Base-by-base conservation (phyloP, 2,113 vertebrate species). In the Nanger granti region DNA sequence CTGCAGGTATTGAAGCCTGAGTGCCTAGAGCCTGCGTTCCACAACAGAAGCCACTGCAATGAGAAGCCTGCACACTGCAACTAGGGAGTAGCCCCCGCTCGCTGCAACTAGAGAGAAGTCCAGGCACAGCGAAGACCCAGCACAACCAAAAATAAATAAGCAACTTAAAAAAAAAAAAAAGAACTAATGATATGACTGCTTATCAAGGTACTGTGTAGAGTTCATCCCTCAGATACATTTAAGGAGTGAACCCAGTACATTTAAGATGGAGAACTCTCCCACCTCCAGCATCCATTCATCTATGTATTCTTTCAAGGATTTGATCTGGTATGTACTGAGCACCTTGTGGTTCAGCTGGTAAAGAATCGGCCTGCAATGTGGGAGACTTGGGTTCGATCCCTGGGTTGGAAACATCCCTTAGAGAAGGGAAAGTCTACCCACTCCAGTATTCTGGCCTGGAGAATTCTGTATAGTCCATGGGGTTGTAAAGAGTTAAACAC, bases 101-200 rank as follows among this genome's bases (percentile, higher is more conserved):
- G 5, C 73, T 79, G 37, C 73, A 79, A 44, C 12, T 44, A 79
- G 37, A 76, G 69, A 26, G 44, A 79, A 41, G 22, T 28, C 73
- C 22, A 28, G 7, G 12, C 3, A 44, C 37, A 7, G 44, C 0
- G 1, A 79, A 79, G 69, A 73, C 69, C n/a, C 20, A 73, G 73
- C 73, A 41, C 2, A 79, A 26, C 24, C 73, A 44, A 13, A 44
- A 76, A 7, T 76, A 76, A 76, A 76, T 26, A 76, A 76, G 3
- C n/a, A 37, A 69, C 0, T 0, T 47, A 7, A 69, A 69, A 69
- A 20, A 20, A 69, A 41, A 41, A 41, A 41, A 41, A 41, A 41
- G 18, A 73, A 41, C 9, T 37, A 41, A 41, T 79, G 24, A 34
- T 12, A 52, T 18, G 37, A 10, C 31, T 59, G 18, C 37, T 79